Base-by-base conservation (phyloP, 2,888 invertebrate genomes). In the Microplitis deprimator region DNA sequence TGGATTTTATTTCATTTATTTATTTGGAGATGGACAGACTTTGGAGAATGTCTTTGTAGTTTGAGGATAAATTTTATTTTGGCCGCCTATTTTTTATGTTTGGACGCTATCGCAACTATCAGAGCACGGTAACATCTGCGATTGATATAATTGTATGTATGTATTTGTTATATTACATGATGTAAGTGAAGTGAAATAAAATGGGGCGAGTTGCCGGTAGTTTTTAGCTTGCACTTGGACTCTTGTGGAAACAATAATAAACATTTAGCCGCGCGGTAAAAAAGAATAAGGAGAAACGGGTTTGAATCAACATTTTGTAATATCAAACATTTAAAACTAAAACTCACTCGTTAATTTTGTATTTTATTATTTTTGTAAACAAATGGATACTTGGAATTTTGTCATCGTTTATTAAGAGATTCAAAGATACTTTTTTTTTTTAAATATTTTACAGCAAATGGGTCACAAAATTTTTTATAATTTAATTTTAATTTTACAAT, bases 201-300 rank as follows among this genome's bases (percentile, higher is more conserved):
- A 39, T 73, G 64, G 60, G 68, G 72, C 50, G 10, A 60, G 16
- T 6, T 29, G 20, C 1, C 38, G 61, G 39, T 10, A 50, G 10
- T 68, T 67, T 39, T 68, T 40, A 68, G 38, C 67, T n/a, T 20
- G 20, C 67, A 20, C 67, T 39, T n/a, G 67, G 67, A 13, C 67
- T 10, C 50, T 13, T 29, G 29, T 6, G 64, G 81, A 79, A 86
- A 86, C 83, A 82, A 85, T 84, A 86, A 87, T 85, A 87, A 82
- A 86, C 86, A 81, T 76, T 79, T 70, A 82, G 82, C 70, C 70
- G 81, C 81, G 79, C 76, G 75, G 81, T 81, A 82, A 82, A 84
- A 84, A 85, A 85, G 84, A 81, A 83, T 79, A 71, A 80, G 74
- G 67, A 75, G 72, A 77, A 78, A 65, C 76, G 77, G 73, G 67